Conservation (phyloP, 2,797 vertebrate species). For the Cyprinella venusta region DNA sequence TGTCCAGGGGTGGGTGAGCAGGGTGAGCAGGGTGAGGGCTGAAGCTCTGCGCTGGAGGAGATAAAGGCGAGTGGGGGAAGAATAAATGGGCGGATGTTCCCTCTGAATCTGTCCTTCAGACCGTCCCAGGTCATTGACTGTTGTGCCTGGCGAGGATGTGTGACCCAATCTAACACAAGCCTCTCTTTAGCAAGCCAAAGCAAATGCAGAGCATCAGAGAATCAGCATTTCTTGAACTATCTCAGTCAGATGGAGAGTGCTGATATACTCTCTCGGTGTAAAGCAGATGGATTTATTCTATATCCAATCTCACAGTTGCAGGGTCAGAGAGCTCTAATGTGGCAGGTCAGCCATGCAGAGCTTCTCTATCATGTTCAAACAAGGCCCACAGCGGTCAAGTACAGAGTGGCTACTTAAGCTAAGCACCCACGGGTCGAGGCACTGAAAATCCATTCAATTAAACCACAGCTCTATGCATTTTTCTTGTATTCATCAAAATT, state of each 20-base stretch:
- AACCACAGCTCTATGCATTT: conserved; percentile 28
- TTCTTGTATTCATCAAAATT: conserved; percentile 36
- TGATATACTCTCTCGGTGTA: neutral
- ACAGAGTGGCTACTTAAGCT: conserved; percentile 19
- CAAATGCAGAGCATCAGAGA: conserved; percentile 28
- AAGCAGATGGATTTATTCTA: conserved; percentile 17
- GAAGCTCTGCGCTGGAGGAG: conserved; percentile 70
- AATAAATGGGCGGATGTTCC: conserved; percentile 20
- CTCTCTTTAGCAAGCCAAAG: conserved; percentile 29
- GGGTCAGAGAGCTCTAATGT: conserved; percentile 19
- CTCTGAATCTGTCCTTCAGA: conserved; percentile 5
- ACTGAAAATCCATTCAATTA: conserved; percentile 33
- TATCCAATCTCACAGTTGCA: conserved; percentile 17
- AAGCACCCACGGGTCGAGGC: conserved; percentile 6
- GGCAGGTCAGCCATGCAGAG: conserved; percentile 40
- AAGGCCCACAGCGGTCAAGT: conserved; percentile 24
- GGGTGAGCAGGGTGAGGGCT: conserved; percentile 56
- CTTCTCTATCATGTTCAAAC: conserved; percentile 22
- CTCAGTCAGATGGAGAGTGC: conserved; percentile 18
- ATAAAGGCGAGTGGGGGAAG: conserved; percentile 63
- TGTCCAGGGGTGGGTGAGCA: conserved; percentile 58
- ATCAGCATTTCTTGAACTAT: neutral
- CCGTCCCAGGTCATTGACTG: conserved; percentile 27
- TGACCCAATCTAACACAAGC: neutral
- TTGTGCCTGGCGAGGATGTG: conserved; percentile 2